Evolutionary conservation across 2,888 invertebrate species (phyloP).

Genomic region (Caradrina clavipalpis): DNA sequence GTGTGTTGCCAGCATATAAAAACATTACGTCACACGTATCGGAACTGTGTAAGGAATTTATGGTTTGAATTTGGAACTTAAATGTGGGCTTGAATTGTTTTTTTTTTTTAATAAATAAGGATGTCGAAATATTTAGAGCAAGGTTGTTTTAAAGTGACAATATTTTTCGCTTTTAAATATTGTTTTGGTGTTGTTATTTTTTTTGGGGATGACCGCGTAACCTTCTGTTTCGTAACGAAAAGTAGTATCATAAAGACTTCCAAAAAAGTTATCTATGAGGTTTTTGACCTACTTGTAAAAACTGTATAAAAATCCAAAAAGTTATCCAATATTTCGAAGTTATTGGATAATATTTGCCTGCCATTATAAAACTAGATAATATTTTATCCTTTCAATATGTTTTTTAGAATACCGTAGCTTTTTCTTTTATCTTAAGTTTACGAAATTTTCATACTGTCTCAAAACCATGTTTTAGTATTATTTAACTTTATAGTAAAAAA

Average conservation of each 20-base stretch:
- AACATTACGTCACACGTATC: conserved; percentile 47
- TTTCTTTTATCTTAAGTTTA: too few relatives aligned
- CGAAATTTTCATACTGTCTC: too few relatives aligned
- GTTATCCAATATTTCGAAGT: neutral
- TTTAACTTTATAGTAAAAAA: neutral
- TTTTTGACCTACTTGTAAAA: neutral
- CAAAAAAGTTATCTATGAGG: neutral
- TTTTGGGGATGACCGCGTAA: conserved; percentile 7
- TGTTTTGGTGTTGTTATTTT: neutral
- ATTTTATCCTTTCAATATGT: too few relatives aligned
- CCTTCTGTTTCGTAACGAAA: conserved; percentile 16
- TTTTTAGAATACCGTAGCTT: too few relatives aligned
- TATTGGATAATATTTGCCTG: too few relatives aligned
- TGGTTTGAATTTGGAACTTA: conserved; percentile 15
- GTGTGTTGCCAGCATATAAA: conserved; percentile 53
- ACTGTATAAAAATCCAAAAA: neutral
- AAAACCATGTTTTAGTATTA: too few relatives aligned
- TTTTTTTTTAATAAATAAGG: conserved; percentile 34
- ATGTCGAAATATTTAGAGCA: conserved; percentile 50
- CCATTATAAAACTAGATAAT: too few relatives aligned
- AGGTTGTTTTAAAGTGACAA: conserved; percentile 33
- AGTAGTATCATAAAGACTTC: neutral
- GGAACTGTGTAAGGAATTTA: conserved; percentile 41
- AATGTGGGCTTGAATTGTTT: conserved; percentile 45
- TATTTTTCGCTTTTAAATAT: conserved; percentile 8